phyloP scores from a whole-genome alignment of 2,113 vertebrate species.

The Rhagologus leucostigma region DNA sequence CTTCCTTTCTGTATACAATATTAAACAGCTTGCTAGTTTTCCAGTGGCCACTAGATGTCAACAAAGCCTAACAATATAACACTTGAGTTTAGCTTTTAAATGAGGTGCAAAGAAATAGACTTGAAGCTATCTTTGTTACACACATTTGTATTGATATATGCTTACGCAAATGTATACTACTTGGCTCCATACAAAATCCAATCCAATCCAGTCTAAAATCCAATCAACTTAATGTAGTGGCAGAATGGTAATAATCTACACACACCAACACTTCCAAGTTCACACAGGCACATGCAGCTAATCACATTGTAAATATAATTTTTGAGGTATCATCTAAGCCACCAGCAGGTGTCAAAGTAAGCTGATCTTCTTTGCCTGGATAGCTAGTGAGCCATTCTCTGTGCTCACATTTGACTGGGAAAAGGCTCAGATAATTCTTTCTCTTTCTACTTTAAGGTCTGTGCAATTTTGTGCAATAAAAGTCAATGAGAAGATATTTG shows the following conservation, averaged over 20 bases:
- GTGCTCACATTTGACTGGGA: background rate
- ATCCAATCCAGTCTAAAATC: background rate
- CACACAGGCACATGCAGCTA: background rate
- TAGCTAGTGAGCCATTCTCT: background rate
- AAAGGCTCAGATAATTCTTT: background rate
- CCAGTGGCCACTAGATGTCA: constrained; percentile 41
- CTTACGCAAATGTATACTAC: background rate
- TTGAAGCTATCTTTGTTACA: background rate
- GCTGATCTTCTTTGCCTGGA: background rate
- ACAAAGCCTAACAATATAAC: background rate
- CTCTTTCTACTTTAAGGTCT: background rate
- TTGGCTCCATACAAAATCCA: background rate
- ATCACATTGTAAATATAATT: background rate
- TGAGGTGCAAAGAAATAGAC: background rate
- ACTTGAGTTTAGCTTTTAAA: background rate
- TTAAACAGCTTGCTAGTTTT: background rate
- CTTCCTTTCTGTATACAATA: background rate
- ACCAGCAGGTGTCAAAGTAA: background rate
- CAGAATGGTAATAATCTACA: background rate
- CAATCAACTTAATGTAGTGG: background rate
- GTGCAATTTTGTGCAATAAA: background rate
- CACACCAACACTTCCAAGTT: background rate
- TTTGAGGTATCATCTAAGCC: background rate
- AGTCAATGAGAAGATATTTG: background rate
- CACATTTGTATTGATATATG: background rate